These are phyloP conservation scores for human DNA, from an alignment of 2,113 vertebrate species.

Conservation along the genomic window GRCh38 chr1:167385001-167385500, in stretches of 20 bases:
- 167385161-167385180: background rate
- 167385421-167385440: background rate
- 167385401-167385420: background rate
- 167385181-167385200: background rate
- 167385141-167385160: background rate
- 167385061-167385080: background rate
- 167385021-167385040: background rate
- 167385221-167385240: background rate
- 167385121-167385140: background rate
- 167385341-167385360: background rate
- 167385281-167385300: background rate
- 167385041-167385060: background rate
- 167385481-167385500: background rate
- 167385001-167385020: background rate
- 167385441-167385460: background rate
- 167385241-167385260: background rate
- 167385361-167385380: background rate
- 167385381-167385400: constrained; percentile 7
- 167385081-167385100: background rate
- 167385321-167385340: background rate
- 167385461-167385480: background rate
- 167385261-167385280: background rate
- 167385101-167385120: background rate
- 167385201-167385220: background rate
- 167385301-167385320: background rate